Base-by-base conservation (phyloP, 2,888 invertebrate species). In the Chamaedrilus cognettii region DNA sequence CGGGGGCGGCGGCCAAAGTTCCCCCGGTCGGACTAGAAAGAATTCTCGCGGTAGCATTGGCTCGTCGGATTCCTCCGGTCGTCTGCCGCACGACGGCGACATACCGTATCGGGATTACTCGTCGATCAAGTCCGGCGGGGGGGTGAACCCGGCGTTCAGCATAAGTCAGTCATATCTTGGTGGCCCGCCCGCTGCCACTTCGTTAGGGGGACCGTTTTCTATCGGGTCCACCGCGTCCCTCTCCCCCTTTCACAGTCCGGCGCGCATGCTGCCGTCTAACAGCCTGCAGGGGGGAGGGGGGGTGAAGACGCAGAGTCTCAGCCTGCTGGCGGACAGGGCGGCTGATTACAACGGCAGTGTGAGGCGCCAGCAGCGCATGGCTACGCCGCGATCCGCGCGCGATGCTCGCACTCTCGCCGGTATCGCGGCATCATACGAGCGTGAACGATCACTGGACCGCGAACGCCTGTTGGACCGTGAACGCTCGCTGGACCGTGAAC, bases 401-500 rank as follows among this genome's bases (percentile, higher is more conserved):
- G 31, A 28, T 7, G 4, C 19, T 32, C 33, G n/a, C 57, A 62
- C 65, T 4, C 30, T 60, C 30, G 34, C 31, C 23, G 23, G 19
- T n/a, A 28, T 19, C 35, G 49, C 19, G 23, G 30, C 34, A 32
- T 31, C 32, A 63, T 72, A 70, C 72, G 84, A 81, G 75, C 85
- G 72, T 65, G 83, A 78, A 77, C 82, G 75, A 64, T 76, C 32
- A 34, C 67, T 49, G 5, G 57, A 59, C 23, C 30, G 81, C 61
- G n/a, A n/a, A n/a, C n/a, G n/a, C n/a, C 79, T 80, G 51, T 30
- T 66, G 1, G 64, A 70, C n/a, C 42, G 42, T 42, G 84, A 84
- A 65, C 75, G 82, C 3, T 80, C 82, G 49, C 76, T 83, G 66
- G 83, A 84, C 60, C 77, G 82, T 61, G n/a, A n/a, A n/a, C n/a